Base-by-base conservation (phyloP, 1,140 invertebrate genomes). In the Coelopa frigida region DNA sequence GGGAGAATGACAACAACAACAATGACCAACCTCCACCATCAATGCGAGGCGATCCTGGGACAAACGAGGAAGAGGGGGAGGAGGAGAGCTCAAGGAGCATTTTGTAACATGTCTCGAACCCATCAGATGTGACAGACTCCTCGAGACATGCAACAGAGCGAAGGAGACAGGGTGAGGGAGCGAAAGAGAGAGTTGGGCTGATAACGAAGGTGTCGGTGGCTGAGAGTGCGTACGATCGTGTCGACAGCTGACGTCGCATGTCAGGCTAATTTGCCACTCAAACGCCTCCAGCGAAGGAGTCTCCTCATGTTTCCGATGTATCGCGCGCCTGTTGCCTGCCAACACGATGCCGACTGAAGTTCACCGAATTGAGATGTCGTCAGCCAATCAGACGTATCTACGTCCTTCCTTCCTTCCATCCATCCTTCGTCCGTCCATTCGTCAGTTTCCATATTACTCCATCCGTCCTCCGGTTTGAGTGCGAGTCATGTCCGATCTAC, bases 231-330 rank as follows among this genome's bases (percentile, higher is more conserved):
- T 29, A 42, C 40, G 40, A 27, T 42, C 40, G 18, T 42, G 40
- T 42, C 40, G 32, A 42, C 40, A 42, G 40, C 40, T 42, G 40
- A 42, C 40, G 32, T 29, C n/a, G 27, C 32, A n/a, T 42, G 40
- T 27, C 40, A 42, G 40, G 32, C 40, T 29, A 42, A 42, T 42
- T 42, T 42, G 40, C 40, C 27, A 22, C 10, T 20, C 20, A 27
- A 29, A 29, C 12, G 2, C 12, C 7, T 3, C 23, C 22, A 26
- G n/a, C n/a, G n/a, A n/a, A n/a, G n/a, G n/a, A n/a, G n/a, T n/a
- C n/a, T n/a, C n/a, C n/a, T n/a, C n/a, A n/a, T n/a, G n/a, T n/a
- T n/a, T n/a, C n/a, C n/a, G n/a, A n/a, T 41, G 39, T 41, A 15
- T 27, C 22, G 22, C 20, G 17, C 8, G 22, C 20, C 22, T 26